phyloP scores from a whole-genome alignment of 30 jellyfish, hydroid and myxozoan genomes.

The Aurelia coerulea region DNA sequence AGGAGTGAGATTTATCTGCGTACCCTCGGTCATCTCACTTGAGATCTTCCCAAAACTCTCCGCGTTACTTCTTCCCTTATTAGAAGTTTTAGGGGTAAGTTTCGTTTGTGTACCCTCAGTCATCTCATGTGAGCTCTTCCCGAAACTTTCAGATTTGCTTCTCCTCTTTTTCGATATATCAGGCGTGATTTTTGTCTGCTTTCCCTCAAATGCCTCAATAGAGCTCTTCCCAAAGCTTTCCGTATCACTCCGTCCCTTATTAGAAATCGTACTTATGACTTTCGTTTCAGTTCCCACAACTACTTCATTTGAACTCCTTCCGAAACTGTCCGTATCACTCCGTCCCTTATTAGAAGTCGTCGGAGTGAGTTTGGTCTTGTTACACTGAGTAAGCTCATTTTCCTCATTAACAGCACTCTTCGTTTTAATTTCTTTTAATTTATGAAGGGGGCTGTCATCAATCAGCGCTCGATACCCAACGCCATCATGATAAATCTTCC shows the following conservation, averaged over 20 bases:
- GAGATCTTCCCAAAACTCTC: background rate
- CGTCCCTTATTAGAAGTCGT: background rate
- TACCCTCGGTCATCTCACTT: too few relatives aligned
- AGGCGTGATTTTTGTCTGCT: too few relatives aligned
- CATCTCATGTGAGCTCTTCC: too few relatives aligned
- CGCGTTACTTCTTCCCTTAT: background rate
- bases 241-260: too few relatives aligned
- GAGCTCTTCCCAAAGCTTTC: background rate
- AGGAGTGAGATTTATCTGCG: background rate
- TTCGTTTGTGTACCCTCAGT: too few relatives aligned
- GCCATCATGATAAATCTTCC: conserved; percentile 82
- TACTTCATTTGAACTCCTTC: background rate
- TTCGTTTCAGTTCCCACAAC: background rate
- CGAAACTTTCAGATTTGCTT: too few relatives aligned
- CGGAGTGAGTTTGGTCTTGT: background rate
- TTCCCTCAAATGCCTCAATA: too few relatives aligned
- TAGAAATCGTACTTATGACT: too few relatives aligned
- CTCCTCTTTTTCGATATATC: too few relatives aligned
- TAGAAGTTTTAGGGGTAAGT: background rate
- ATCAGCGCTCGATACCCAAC: conserved; percentile 80
- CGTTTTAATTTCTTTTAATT: conserved; percentile 4
- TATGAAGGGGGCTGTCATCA: conserved; percentile 66
- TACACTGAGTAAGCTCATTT: background rate
- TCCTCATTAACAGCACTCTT: conserved; percentile 5
- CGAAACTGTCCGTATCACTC: background rate